phyloP scores from a whole-genome alignment of 2,113 vertebrate genomes.

The Dipodomys stephensi region DNA sequence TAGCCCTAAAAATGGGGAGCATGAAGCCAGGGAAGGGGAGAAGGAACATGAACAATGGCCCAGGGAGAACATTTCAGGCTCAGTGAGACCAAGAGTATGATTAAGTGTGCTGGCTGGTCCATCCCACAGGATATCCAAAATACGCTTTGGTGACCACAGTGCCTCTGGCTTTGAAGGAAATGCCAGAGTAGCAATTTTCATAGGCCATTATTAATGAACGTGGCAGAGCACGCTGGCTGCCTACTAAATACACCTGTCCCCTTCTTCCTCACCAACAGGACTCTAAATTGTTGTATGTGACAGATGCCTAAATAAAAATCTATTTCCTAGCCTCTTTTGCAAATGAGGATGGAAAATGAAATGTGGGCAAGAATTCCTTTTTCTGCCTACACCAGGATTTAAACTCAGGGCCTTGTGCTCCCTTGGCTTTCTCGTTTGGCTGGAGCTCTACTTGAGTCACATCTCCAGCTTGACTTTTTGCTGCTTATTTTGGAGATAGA shows the following conservation, averaged over 20 bases:
- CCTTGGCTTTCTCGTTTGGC: too few relatives aligned
- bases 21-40: neutral
- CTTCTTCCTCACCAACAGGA: neutral
- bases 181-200: neutral
- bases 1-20: neutral
- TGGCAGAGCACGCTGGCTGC: neutral
- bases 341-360: neutral
- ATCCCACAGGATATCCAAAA: neutral
- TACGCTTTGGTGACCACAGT: neutral
- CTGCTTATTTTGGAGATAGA: too few relatives aligned
- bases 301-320: neutral
- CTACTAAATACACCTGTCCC: neutral
- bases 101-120: neutral
- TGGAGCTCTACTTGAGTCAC: too few relatives aligned
- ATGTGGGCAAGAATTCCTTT: neutral
- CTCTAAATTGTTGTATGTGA: neutral
- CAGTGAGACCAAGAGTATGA: neutral
- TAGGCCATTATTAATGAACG: neutral
- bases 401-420: too few relatives aligned
- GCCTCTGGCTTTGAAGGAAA: neutral
- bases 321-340: neutral
- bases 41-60: neutral
- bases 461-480: too few relatives aligned
- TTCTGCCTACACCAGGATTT: too few relatives aligned
- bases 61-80: neutral